phyloP scores from a whole-genome alignment of 53 echinoderm and acorn worm genomes.

The Astropecten irregularis region DNA sequence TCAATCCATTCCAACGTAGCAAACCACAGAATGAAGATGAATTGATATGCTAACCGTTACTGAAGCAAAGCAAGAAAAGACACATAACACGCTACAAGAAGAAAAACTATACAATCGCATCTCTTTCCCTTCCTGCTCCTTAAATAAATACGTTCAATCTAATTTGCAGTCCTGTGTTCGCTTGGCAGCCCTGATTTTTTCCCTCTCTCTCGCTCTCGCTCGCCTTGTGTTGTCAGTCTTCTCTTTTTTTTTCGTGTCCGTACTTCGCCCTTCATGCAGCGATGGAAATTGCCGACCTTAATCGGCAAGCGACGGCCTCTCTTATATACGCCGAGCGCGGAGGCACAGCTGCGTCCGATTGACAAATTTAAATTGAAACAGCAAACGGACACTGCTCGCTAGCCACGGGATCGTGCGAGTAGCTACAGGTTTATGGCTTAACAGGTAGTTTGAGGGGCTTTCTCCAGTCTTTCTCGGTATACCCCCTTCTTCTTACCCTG shows the following conservation, averaged over 20 bases:
- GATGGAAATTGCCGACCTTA: slow-evolving; percentile 46
- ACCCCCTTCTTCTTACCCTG: too few species aligned
- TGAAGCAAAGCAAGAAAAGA: background rate
- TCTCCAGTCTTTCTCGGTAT: background rate
- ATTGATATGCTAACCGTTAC: slow-evolving; percentile 10
- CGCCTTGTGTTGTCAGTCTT: background rate
- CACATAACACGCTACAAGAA: too few species aligned
- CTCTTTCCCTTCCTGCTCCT: slow-evolving; percentile 40
- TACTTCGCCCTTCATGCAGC: background rate
- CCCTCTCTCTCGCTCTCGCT: background rate
- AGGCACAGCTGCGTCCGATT: slow-evolving; percentile 43
- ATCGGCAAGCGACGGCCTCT: slow-evolving; percentile 43
- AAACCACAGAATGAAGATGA: slow-evolving; percentile 39
- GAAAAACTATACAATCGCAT: slow-evolving; percentile 4
- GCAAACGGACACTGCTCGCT: slow-evolving; percentile 24
- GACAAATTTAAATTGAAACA: slow-evolving; percentile 63
- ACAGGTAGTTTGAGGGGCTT: slow-evolving; percentile 46
- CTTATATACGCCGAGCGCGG: background rate
- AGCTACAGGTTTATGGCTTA: slow-evolving; percentile 58
- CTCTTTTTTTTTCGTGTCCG: background rate
- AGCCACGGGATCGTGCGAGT: slow-evolving; percentile 46
- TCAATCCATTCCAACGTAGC: slow-evolving; percentile 11
- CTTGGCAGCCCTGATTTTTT: slow-evolving; percentile 50
- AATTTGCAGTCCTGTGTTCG: slow-evolving; percentile 45
- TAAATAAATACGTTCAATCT: slow-evolving; percentile 59